Evolutionary conservation across 2,888 invertebrate genomes (phyloP).

Genomic region (Glaucopsyche alexis): DNA sequence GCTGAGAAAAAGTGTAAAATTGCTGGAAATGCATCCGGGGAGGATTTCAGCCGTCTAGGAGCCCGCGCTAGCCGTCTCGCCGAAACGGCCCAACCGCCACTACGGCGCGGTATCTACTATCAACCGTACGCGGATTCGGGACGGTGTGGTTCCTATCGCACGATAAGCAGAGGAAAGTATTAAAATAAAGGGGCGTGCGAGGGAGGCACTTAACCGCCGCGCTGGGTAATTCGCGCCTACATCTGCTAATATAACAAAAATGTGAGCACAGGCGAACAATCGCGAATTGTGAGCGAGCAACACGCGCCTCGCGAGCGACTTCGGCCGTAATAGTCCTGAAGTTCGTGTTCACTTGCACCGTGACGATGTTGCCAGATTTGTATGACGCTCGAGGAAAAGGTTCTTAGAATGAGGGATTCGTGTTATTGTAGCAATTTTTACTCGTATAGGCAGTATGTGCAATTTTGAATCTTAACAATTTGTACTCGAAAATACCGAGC

Average conservation of each 20-base stretch:
- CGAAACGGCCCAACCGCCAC: neutral
- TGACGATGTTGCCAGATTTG: neutral
- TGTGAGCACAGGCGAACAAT: neutral
- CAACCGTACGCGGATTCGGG: neutral
- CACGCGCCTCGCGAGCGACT: neutral
- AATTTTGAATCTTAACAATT: neutral
- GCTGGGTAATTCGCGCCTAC: slow-evolving; percentile 9
- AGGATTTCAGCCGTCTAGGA: neutral
- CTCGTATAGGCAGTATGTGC: neutral
- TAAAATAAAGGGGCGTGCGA: slow-evolving; percentile 18
- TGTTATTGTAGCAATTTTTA: neutral
- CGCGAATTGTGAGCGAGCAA: neutral
- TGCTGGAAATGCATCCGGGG: slow-evolving; percentile 30
- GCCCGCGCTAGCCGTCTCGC: neutral
- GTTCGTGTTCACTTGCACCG: neutral
- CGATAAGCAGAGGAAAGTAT: slow-evolving; percentile 20
- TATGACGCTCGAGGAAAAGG: neutral
- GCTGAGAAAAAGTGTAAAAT: slow-evolving; percentile 21
- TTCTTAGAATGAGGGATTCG: neutral
- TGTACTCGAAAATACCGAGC: too few relatives aligned
- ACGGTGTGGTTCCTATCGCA: neutral
- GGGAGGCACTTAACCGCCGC: slow-evolving; percentile 31
- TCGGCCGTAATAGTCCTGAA: neutral
- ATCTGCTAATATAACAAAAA: neutral
- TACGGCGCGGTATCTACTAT: neutral